These are phyloP conservation scores for Triplophysa rosa DNA, from an alignment of 2,113 vertebrate species.

Conservation along the genomic window DNA sequence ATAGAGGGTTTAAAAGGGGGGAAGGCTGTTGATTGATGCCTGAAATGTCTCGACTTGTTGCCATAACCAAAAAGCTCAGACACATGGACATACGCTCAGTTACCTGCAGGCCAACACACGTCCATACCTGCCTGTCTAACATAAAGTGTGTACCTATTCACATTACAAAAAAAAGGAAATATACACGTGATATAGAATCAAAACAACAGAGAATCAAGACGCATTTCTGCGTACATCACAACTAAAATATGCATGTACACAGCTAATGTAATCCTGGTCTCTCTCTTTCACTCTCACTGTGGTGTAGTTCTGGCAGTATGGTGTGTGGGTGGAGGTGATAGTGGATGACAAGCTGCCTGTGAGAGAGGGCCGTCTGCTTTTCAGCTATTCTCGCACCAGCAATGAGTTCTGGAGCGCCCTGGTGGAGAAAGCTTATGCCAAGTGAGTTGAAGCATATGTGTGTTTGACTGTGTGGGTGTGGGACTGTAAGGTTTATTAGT, in stretches of 20 bases:
- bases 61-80: not conserved
- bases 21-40: not conserved
- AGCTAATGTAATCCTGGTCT: slow-evolving; percentile 9
- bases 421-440: slow-evolving; percentile 83
- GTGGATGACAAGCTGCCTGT: slow-evolving; percentile 80
- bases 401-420: slow-evolving; percentile 82
- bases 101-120: slow-evolving; percentile 35
- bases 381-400: slow-evolving; percentile 75
- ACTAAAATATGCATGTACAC: not conserved
- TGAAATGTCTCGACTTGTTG: slow-evolving; percentile 39
- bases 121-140: not conserved
- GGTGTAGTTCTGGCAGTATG: slow-evolving; percentile 82
- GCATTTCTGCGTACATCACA: not conserved
- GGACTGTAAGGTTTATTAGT: slow-evolving; percentile 34
- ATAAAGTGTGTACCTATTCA: not conserved
- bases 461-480: slow-evolving; percentile 59
- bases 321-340: slow-evolving; percentile 83
- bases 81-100: slow-evolving; percentile 31
- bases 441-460: slow-evolving; percentile 77
- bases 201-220: not conserved
- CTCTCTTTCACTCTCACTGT: slow-evolving; percentile 25
- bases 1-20: not conserved
- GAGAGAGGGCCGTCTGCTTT: slow-evolving; percentile 74
- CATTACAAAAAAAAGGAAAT: not conserved
- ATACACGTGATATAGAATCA: not conserved